These are phyloP conservation scores for Condylura cristata DNA, from an alignment of 2,113 vertebrate species.

Conservation along the genomic window DNA sequence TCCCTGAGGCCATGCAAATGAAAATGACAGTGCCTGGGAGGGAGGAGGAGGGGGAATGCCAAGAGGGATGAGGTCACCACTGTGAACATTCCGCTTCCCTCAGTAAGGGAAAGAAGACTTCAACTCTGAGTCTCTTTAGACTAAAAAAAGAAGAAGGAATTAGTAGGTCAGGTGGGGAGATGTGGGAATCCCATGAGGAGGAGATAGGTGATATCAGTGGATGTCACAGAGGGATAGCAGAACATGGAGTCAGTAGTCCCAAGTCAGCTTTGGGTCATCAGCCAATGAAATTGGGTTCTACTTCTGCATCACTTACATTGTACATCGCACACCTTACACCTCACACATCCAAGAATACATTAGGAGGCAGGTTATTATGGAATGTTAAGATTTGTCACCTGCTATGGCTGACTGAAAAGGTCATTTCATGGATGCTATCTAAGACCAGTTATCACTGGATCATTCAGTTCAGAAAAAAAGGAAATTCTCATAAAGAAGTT, in stretches of 20 bases:
- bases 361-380: not conserved
- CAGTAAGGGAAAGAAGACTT: constrained; percentile 45
- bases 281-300: not conserved
- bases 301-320: not conserved
- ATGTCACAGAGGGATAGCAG: not conserved
- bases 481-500: not conserved
- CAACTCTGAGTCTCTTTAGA: constrained; percentile 39
- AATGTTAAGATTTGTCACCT: not conserved
- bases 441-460: not conserved
- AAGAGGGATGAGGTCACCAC: constrained; percentile 72
- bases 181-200: constrained; percentile 12
- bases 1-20: constrained; percentile 73
- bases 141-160: not conserved
- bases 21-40: constrained; percentile 71
- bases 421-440: not conserved
- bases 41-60: not conserved
- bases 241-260: not conserved
- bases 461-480: not conserved
- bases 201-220: not conserved
- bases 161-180: not conserved
- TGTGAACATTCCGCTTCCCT: constrained; percentile 53
- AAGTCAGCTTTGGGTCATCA: not conserved
- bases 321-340: not conserved
- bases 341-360: not conserved
- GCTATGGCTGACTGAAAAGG: not conserved